A percentile compares a stretch with the other conserved stretches of the same genome.
phyloP scores from a whole-genome alignment of 2,888 invertebrate species.

The Andrena dorsata region DNA sequence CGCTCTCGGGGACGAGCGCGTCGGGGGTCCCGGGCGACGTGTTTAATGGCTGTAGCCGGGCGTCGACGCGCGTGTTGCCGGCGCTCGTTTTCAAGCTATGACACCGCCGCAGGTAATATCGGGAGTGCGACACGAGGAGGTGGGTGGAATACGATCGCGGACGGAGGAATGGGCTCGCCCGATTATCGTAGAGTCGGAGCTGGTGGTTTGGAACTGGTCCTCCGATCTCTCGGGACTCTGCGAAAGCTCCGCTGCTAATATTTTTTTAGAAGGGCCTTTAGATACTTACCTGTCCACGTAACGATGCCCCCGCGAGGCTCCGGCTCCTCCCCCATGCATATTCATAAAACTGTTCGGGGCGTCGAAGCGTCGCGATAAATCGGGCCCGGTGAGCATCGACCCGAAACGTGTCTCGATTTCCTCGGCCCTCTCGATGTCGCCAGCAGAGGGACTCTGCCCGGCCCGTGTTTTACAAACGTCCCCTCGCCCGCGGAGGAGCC shows the following conservation, averaged over 20 bases:
- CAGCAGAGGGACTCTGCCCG: slow-evolving; percentile 24
- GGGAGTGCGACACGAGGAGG: not conserved
- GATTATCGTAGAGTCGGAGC: no score
- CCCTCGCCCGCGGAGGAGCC: not conserved
- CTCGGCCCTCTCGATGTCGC: not conserved
- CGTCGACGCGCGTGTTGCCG: slow-evolving; percentile 29
- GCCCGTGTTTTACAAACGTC: slow-evolving; percentile 28
- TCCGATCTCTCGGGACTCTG: no score
- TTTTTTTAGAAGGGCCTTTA: not conserved
- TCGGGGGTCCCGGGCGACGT: slow-evolving; percentile 24
- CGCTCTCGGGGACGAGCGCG: slow-evolving; percentile 7
- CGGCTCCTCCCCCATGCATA: not conserved
- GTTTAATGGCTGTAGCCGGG: slow-evolving; percentile 37
- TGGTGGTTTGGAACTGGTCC: not conserved
- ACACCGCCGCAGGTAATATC: slow-evolving; percentile 5
- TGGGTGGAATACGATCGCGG: not conserved
- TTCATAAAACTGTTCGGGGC: slow-evolving; percentile 8
- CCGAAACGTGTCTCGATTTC: slow-evolving; percentile 32
- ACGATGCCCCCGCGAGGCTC: not conserved
- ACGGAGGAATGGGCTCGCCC: not conserved
- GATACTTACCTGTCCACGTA: not conserved
- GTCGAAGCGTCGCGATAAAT: slow-evolving; percentile 25
- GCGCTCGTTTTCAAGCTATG: not conserved
- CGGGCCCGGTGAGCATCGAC: slow-evolving; percentile 5
- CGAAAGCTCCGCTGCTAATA: no score